These are phyloP conservation scores for Eonycteris spelaea DNA, from an alignment of 2,113 vertebrate genomes.

Conservation along the genomic window DNA sequence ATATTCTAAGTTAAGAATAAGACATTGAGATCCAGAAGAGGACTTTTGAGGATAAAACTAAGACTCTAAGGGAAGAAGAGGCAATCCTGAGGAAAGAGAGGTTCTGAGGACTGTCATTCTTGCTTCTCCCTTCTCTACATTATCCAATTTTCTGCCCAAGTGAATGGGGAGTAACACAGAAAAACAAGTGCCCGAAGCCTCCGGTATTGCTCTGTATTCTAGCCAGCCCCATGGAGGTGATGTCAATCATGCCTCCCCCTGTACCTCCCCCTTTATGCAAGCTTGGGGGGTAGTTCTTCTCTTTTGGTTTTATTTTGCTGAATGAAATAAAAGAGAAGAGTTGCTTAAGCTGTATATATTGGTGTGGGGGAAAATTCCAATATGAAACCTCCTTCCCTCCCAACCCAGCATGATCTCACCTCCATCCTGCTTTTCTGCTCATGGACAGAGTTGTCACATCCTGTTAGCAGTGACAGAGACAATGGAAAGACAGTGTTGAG, in stretches of 20 bases:
- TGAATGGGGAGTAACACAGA: background rate
- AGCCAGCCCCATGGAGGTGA: no score
- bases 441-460: slow-evolving; percentile 55
- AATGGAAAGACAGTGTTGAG: background rate
- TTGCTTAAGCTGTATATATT: slow-evolving; percentile 42
- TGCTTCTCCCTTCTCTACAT: background rate
- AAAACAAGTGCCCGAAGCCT: no score
- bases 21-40: background rate
- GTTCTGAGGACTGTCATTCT: background rate
- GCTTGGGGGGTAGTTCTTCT: background rate
- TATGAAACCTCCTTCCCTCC: background rate
- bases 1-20: background rate
- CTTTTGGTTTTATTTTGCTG: background rate
- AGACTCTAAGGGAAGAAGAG: background rate
- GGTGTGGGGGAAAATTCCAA: background rate
- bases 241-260: rapidly evolving
- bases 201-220: background rate
- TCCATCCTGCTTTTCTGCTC: slow-evolving; percentile 31
- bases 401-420: background rate
- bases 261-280: rapidly evolving
- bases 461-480: slow-evolving; percentile 42
- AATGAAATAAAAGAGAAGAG: slow-evolving; percentile 35
- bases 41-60: background rate
- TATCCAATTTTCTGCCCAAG: background rate
- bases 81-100: background rate